Evolutionary conservation across 2,888 invertebrate genomes (phyloP).

Genomic region (Rhaphigaster nebulosa): DNA sequence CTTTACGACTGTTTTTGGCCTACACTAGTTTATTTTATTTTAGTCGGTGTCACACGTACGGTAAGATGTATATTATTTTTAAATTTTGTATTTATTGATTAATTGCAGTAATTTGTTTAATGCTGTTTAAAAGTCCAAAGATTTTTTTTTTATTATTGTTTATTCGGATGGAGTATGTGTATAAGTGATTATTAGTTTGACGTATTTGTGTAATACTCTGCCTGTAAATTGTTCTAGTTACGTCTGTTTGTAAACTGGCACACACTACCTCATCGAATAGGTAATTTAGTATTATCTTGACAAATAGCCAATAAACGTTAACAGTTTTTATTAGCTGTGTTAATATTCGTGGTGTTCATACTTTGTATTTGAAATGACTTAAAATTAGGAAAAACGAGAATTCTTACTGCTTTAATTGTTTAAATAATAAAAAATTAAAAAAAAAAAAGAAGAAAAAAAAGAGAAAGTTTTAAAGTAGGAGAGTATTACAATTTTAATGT

Average conservation of each 20-base stretch:
- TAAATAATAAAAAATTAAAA: not conserved
- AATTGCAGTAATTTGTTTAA: conserved; percentile 24
- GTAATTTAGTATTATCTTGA: conserved; percentile 56
- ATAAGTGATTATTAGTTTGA: conserved; percentile 38
- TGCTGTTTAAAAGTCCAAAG: conserved; percentile 41
- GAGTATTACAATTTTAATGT: conserved; percentile 53
- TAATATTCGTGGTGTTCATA: conserved; percentile 50
- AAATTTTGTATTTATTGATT: conserved; percentile 47
- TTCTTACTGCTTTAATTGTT: conserved; percentile 32
- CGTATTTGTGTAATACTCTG: conserved; percentile 36
- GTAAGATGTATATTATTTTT: conserved; percentile 47
- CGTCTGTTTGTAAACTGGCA: conserved; percentile 51
- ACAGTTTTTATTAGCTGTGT: conserved; percentile 55
- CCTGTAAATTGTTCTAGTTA: conserved; percentile 24
- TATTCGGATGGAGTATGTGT: conserved; percentile 32
- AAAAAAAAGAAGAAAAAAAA: conserved; percentile 4
- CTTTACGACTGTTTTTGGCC: conserved; percentile 48
- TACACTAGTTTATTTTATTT: conserved; percentile 46
- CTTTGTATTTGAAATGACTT: conserved; percentile 44
- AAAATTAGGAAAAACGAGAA: conserved; percentile 31
- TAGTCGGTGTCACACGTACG: conserved; percentile 38
- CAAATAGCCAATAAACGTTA: conserved; percentile 21
- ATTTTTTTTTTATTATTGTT: conserved; percentile 28
- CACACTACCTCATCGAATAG: conserved; percentile 58
- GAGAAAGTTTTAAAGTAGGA: not conserved